Evolutionary conservation across 2,888 invertebrate genomes (phyloP).

Genomic region (Pogonocherus hispidulus): DNA sequence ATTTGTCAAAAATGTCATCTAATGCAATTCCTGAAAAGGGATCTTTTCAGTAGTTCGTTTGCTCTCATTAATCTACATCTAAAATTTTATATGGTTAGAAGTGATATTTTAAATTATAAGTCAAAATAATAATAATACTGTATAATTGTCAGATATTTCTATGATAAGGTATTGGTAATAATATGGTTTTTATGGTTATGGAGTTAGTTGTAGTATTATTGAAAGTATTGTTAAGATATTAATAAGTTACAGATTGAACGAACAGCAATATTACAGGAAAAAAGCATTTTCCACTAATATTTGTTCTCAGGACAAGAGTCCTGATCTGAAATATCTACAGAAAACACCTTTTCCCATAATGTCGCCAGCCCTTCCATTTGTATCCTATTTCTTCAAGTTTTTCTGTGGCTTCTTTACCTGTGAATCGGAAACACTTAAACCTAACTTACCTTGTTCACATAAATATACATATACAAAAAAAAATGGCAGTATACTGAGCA

Average conservation of each 20-base stretch:
- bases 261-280: conserved; percentile 1
- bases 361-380: background rate
- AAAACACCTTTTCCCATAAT: background rate
- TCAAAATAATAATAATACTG: too few species aligned
- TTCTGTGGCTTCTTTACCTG: background rate
- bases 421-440: background rate
- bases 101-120: too few species aligned
- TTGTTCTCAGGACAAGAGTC: background rate
- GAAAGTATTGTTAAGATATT: too few species aligned
- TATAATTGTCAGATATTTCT: too few species aligned
- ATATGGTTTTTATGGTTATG: too few species aligned
- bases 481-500: background rate
- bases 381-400: conserved; percentile 10
- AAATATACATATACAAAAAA: background rate
- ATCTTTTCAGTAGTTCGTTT: too few species aligned
- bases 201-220: too few species aligned
- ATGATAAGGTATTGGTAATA: too few species aligned
- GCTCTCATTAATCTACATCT: too few species aligned
- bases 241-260: conserved; percentile 17
- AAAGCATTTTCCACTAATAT: background rate
- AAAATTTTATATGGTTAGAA: too few species aligned
- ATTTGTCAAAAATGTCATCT: too few species aligned
- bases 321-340: background rate
- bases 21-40: too few species aligned
- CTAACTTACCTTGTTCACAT: conserved; percentile 22